Base-by-base conservation (phyloP, 64 coral and sea anemone species). In the Montipora efflorescens region DNA sequence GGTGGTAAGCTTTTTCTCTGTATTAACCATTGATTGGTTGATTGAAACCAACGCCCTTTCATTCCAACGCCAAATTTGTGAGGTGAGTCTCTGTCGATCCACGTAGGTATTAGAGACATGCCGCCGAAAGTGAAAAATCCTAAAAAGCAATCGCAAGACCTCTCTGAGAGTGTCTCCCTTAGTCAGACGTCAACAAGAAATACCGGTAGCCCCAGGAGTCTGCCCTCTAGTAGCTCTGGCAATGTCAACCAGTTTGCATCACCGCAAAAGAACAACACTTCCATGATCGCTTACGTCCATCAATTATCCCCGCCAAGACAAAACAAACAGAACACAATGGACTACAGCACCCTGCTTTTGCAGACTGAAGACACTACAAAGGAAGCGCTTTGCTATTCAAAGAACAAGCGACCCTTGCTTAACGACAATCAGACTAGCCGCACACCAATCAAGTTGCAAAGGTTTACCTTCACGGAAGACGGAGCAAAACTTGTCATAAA, bases 311-410 rank as follows among this genome's bases (percentile, higher is more conserved):
- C 89, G 5, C 79, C 80, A 59, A 91, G 69, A 28, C 66, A 64
- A 52, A 91, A 91, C 79, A 91, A 91, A 81, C 72, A 47, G 44
- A 80, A 91, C 19, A 91, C 78, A n/a, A 80, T 91, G 46, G 78
- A 91, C 52, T 91, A 91, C 59, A 70, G 58, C 11, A 91, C 89
- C 22, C 77, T 91, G 5, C 66, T 67, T 21, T 67, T 91, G 12
- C 89, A 91, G 71, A 48, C 89, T 46, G 43, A 79, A 20, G 45
- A 50, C 18, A 47, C 1, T 9, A 19, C 57, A 49, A 36, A 82
- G 15, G 7, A 14, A 43, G 78, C 89, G 25, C 77, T 82, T 50
- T 82, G 78, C 52, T 91, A 91, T 59, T 91, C 89, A 23, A 81
- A 52, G 59, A 70, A 46, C 78, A 91, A 91, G 62, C 67, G 64